Conservation (phyloP, 2,797 vertebrate genomes). For the Borostomias antarcticus region DNA sequence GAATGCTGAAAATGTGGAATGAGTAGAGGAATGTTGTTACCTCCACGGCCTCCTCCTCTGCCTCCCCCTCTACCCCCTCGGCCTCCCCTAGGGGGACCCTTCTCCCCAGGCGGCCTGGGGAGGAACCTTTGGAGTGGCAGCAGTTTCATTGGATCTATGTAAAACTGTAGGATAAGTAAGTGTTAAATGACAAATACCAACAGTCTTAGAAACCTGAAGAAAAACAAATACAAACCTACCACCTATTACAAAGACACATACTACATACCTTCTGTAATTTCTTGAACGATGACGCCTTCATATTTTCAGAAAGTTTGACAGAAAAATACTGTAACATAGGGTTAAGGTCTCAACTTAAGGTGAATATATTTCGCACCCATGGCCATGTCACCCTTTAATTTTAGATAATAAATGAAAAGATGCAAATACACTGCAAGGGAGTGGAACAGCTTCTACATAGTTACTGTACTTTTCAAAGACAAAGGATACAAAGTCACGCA, state of each 20-base stretch:
- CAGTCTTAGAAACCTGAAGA: not conserved
- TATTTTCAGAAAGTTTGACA: slow-evolving; percentile 95
- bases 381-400: too few species aligned
- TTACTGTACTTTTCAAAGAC: too few species aligned
- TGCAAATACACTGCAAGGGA: too few species aligned
- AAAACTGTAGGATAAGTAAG: slow-evolving; percentile 81
- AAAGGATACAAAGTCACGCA: slow-evolving; percentile 97
- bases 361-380: not conserved
- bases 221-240: not conserved
- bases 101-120: slow-evolving; percentile 93
- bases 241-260: not conserved
- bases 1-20: too few species aligned
- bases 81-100: slow-evolving; percentile 87
- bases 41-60: slow-evolving; percentile 81
- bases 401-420: too few species aligned
- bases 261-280: slow-evolving; percentile 93
- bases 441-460: too few species aligned
- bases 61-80: slow-evolving; percentile 84
- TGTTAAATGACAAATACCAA: not conserved
- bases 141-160: slow-evolving; percentile 94
- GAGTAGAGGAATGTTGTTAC: slow-evolving; percentile 49
- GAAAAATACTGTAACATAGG: slow-evolving; percentile 89
- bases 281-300: slow-evolving; percentile 98
- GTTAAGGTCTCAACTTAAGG: slow-evolving; percentile 51
- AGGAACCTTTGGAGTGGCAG: slow-evolving; percentile 94